Evolutionary conservation across 2,113 vertebrate genomes (phyloP), one percentile per base, ranked within the genome.

Genomic region (Nibea coibor): DNA sequence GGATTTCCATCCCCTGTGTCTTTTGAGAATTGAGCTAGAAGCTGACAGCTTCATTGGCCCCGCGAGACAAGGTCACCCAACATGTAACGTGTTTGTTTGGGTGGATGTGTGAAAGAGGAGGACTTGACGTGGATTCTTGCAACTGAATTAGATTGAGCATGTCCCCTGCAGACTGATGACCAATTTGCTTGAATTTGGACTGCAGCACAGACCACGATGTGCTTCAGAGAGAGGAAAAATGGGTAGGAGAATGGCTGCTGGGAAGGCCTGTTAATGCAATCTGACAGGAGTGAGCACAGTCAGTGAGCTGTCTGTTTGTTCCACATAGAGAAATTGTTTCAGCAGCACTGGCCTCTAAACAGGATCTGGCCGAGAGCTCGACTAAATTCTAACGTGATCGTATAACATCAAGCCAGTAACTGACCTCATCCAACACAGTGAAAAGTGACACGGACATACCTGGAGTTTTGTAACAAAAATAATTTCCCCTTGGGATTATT

Each of bases 211-310:
- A 69, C 59, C 75, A 51, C 43, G 54, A 48, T 80, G 81, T 72
- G 80, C 31, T 48, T 28, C 45, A 64, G 70, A 78, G 67, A 48
- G 58, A 74, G 79, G 31, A 17, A 45, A 78, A 31, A 10, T 61
- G 35, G 35, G 66, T 39, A 61, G 84, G 58, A 72, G 81, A 86
- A 47, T 64, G 66, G 61, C 71, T 61, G 72, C 42, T 68, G 78
- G 69, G 87, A 9, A 73, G 70, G 81, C 70, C 68, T 63, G 72
- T 84, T 95, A 93, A 94, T 92, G 79, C 77, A 86, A 90, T n/a
- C 77, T 94, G 91, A 94, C 93, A 94, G 91, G 82, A 93, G 82
- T 93, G 91, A 94, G 88, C 92, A 92, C 87, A 87, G 87, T 94
- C 87, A 91, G 90, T 89, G 87, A 91, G 89, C 79, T 68, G 90